Evolutionary conservation across 2,797 vertebrate genomes (phyloP).

Genomic region (Triplophysa yarkandensis): DNA sequence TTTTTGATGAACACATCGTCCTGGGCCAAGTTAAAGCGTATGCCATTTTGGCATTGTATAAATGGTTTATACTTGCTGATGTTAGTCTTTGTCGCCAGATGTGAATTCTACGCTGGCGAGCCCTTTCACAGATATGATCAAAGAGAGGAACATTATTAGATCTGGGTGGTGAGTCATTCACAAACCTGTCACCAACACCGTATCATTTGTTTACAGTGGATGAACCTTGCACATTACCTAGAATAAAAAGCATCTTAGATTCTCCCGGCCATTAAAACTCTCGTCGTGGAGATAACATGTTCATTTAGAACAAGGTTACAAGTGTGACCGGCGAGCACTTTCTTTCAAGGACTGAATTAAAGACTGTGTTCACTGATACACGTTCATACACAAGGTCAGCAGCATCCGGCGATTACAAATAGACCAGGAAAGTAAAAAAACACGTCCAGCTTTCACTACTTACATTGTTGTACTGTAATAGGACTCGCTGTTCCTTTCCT

Average conservation of each 20-base stretch:
- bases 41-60: neutral
- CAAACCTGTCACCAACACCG: neutral
- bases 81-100: neutral
- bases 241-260: neutral
- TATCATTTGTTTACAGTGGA: neutral
- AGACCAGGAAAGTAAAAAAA: conserved; percentile 48
- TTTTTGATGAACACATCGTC: too few species aligned
- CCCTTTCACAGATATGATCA: neutral
- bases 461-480: neutral
- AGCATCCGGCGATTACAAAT: conserved; percentile 66
- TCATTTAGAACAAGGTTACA: conserved; percentile 49
- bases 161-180: neutral
- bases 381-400: conserved; percentile 64
- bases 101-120: neutral
- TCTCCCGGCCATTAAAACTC: neutral
- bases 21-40: neutral
- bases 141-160: neutral
- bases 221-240: conserved; percentile 11
- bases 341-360: conserved; percentile 52
- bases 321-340: conserved; percentile 32
- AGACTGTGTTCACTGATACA: conserved; percentile 47
- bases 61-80: too few species aligned
- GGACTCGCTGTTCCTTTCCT: conserved; percentile 26
- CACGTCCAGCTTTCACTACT: conserved; percentile 11
- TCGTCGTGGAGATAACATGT: conserved; percentile 6